Percentiles rank a stretch among this genome's conserved stretches.
Conservation (phyloP, 1,140 invertebrate species). For the Rhagoletis pomonella region DNA sequence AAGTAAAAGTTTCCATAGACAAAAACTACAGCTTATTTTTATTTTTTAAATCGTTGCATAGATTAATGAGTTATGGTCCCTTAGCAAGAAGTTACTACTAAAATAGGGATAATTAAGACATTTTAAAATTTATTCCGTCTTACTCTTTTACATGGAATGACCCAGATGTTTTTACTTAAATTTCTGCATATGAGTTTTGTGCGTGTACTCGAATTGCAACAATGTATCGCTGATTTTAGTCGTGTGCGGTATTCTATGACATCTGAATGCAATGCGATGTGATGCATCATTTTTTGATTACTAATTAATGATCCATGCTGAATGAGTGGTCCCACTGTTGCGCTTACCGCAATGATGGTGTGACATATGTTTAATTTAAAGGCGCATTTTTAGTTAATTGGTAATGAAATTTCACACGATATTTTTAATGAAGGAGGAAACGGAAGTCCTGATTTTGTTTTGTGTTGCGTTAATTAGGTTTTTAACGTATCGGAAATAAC, state of each 20-base stretch:
- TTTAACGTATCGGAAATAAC: no score
- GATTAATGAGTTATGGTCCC: no score
- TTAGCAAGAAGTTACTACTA: no score
- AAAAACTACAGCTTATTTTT: no score
- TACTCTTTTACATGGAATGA: no score
- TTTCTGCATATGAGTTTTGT: neutral
- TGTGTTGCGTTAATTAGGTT: no score
- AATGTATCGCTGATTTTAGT: neutral
- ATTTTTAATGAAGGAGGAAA: neutral
- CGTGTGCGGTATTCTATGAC: conserved; percentile 30
- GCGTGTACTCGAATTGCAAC: neutral
- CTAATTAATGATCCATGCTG: neutral
- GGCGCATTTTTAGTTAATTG: neutral
- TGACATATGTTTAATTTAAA: neutral
- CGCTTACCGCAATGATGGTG: neutral
- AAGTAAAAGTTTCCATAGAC: no score
- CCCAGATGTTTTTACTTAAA: neutral
- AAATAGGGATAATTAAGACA: no score
- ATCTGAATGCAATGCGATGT: conserved; percentile 11
- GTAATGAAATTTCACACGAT: neutral
- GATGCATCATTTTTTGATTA: conserved; percentile 35
- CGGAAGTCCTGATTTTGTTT: conserved; percentile 18
- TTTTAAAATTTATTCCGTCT: no score
- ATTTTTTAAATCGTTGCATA: no score
- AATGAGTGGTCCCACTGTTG: neutral